Base-by-base conservation (phyloP, 2,797 vertebrate species). In the Masticophis lateralis region DNA sequence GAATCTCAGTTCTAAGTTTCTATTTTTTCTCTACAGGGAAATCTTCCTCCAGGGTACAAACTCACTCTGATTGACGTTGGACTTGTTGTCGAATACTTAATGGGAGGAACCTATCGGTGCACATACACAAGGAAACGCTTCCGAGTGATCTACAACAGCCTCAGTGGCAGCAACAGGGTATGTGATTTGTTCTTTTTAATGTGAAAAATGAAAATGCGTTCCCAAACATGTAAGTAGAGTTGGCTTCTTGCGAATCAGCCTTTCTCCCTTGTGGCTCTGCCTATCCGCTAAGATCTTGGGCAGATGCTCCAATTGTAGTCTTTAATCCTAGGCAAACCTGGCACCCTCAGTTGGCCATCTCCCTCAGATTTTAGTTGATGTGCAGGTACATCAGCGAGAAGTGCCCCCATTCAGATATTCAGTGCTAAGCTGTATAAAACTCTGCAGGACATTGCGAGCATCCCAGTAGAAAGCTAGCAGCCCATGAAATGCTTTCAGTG, bases 71-170 rank as follows among this genome's bases (percentile, higher is more conserved):
- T 99, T 92, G 99, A 99, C 69, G 98, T 99, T 91, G 99, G 99
- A 11, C 98, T 99, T 95, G 98, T 99, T 94, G 99, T 99, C 92
- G 99, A 99, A 95, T 99, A 97, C 96, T 98, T 99, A 95, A 99
- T 99, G 99, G 99, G 99, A 90, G 99, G 99, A 96, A 99, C 99
- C 53, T 99, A 99, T 96, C 98, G 99, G 95, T 99, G 99, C 96
- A 99, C 99, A 94, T 99, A 99, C 32, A 99, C 99, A 55, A 98
- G 99, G 96, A 99, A 99, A 94, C 98, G 99, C 94, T 99, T 99
- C 88, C 96, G 99, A 94, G 98, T 99, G n/a, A 98, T 99, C 96
- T 99, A 99, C 98, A 99, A 99, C 96, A 99, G 99, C 95, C 98
- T 99, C 95, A 98, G 98, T 53, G 98, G 99, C 93, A 99, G 98